Percentiles rank a stretch among this genome's conserved stretches.
phyloP scores from a whole-genome alignment of 2,888 invertebrate species.

The Yponomeuta malinellus region DNA sequence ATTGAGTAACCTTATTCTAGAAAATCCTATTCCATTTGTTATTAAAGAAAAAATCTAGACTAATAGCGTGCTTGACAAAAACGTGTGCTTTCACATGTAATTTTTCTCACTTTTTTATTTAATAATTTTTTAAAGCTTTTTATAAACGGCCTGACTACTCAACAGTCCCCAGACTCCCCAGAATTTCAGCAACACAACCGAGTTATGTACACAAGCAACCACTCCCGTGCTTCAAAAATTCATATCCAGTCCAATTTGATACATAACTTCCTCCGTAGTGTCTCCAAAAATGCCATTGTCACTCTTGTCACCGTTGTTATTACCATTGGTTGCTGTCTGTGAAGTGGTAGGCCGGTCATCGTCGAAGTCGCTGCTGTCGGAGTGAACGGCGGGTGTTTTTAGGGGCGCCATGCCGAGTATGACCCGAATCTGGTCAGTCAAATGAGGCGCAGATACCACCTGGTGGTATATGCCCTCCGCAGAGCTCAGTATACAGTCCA shows the following conservation, averaged over 20 bases:
- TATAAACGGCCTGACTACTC: too few species aligned
- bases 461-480: constrained; percentile 97
- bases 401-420: constrained; percentile 81
- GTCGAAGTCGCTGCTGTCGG: constrained; percentile 22
- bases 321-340: constrained; percentile 16
- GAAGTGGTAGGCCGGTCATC: constrained; percentile 25
- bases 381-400: constrained; percentile 40
- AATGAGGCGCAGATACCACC: constrained; percentile 81
- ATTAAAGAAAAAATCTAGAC: too few species aligned
- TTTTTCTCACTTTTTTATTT: too few species aligned
- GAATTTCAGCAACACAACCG: constrained; percentile 9
- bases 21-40: too few species aligned
- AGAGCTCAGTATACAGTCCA: constrained; percentile 86
- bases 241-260: constrained; percentile 74
- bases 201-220: constrained; percentile 25
- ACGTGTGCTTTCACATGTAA: too few species aligned
- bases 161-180: too few species aligned
- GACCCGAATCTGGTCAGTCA: constrained; percentile 82
- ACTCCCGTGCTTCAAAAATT: constrained; percentile 57
- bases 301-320: constrained; percentile 27
- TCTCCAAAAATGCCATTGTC: constrained; percentile 36
- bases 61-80: too few species aligned
- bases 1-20: too few species aligned
- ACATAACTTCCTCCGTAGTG: constrained; percentile 74
- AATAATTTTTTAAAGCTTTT: too few species aligned